Percentiles rank a stretch among this genome's conserved stretches.
phyloP scores from a whole-genome alignment of 2,888 invertebrate species.

The Drosophila crucigera region DNA sequence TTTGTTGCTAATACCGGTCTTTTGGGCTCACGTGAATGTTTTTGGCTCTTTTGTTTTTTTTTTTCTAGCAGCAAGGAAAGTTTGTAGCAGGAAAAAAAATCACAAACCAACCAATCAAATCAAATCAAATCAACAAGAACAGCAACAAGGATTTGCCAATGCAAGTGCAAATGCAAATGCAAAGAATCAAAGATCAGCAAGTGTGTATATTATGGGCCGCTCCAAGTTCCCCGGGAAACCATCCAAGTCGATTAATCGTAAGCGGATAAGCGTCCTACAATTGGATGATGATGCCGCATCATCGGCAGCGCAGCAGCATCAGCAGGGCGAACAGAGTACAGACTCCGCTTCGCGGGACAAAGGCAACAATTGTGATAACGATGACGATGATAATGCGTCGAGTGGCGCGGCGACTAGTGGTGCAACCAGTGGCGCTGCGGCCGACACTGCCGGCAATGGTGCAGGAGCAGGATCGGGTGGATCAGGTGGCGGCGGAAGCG shows the following conservation, averaged over 20 bases:
- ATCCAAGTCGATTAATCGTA: constrained; percentile 94
- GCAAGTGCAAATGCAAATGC: constrained; percentile 73
- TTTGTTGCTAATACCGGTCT: constrained; percentile 72
- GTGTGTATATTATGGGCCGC: constrained; percentile 83
- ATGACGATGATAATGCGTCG: constrained; percentile 75
- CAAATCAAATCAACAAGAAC: not conserved
- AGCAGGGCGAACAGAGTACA: constrained; percentile 56
- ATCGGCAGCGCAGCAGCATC: constrained; percentile 42
- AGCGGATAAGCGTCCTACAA: constrained; percentile 91
- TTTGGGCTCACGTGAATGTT: constrained; percentile 59
- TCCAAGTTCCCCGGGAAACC: constrained; percentile 93
- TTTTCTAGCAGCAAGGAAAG: constrained; percentile 45
- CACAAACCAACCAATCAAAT: not conserved
- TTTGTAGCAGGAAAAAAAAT: constrained; percentile 23
- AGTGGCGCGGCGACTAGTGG: constrained; percentile 50
- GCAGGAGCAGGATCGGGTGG: constrained; percentile 2
- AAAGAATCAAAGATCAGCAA: constrained; percentile 49
- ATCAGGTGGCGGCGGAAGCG: constrained; percentile 1
- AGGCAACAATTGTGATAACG: constrained; percentile 79
- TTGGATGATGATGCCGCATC: constrained; percentile 72
- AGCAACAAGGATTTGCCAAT: constrained; percentile 35
- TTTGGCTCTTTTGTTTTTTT: constrained; percentile 19
- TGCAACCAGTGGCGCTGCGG: constrained; percentile 27
- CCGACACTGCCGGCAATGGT: constrained; percentile 32
- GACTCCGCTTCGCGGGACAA: constrained; percentile 63